These are phyloP conservation scores for Sphenopsis melanotis DNA, from an alignment of 2,797 vertebrate species.

Conservation along the genomic window DNA sequence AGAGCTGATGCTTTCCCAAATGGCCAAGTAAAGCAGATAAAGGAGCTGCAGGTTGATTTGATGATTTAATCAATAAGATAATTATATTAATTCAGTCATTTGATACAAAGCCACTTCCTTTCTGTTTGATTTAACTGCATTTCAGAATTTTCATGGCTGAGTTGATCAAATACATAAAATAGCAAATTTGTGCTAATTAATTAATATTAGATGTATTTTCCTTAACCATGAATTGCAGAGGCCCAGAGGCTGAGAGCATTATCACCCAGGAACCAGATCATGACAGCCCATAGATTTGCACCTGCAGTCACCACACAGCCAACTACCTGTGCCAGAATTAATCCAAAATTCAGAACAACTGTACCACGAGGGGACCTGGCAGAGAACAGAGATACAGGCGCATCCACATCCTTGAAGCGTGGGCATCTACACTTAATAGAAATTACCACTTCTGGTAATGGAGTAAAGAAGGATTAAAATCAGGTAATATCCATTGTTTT, in stretches of 20 bases:
- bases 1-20: not conserved
- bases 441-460: not conserved
- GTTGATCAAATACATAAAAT: conserved; percentile 31
- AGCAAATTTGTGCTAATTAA: conserved; percentile 21
- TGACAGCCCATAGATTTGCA: not conserved
- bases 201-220: not conserved
- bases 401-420: not conserved
- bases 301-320: not conserved
- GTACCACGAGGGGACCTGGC: fast-evolving
- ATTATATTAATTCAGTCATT: conserved; percentile 53
- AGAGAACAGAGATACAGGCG: not conserved
- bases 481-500: not conserved
- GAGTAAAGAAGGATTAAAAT: not conserved
- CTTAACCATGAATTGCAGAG: not conserved
- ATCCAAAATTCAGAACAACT: not conserved
- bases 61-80: conserved; percentile 62
- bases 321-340: not conserved
- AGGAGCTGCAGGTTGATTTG: conserved; percentile 26
- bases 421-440: not conserved
- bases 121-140: conserved; percentile 53
- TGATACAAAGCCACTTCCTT: conserved; percentile 52
- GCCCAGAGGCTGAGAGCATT: not conserved
- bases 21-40: not conserved
- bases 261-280: not conserved
- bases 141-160: conserved; percentile 34